Evolutionary conservation across 37 sponge, comb jelly and placozoan genomes (phyloP), one percentile per base, ranked within the genome.

Genomic region (Chondrosia reniformis): DNA sequence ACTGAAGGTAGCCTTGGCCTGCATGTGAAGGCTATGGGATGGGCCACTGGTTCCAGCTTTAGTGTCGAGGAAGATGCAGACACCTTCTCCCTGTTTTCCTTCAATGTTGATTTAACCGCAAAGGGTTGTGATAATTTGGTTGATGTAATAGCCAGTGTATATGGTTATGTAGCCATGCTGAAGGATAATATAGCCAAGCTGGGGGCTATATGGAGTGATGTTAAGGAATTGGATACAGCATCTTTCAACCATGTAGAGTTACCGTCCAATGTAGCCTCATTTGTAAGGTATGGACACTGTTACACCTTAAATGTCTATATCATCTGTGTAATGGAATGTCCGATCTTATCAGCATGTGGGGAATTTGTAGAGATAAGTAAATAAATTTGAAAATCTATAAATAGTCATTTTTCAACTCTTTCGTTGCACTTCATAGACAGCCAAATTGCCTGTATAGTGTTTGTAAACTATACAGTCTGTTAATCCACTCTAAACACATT

Each of bases 81-180:
- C 32, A 63, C 83, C 15, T 85, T 63, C 44, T 19, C 79, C 15
- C 86, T 90, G 25, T 55, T 80, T 33, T 15, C 2, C 2, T 33
- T 85, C 2, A 37, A 54, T 15, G 33, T 85, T 21, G 74, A 73
- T 17, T 34, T 90, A 17, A 90, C 86, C 0, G 76, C 45, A 0
- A 34, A 28, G 30, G 91, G 91, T 2, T 6, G 83, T 57, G 45
- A 8, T 5, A 31, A 58, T 56, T 49, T 82, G 31, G 63, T 41
- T 33, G 84, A 83, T 25, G 83, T 90, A 27, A 49, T 90, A 15
- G 38, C 9, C 10, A 38, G 15, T 6, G 80, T 85, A 33, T 82
- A 83, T 61, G 65, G 71, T 54, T 85, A 79, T 64, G 46, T 74
- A 0, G 52, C 34, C 6, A 28, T 77, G 27, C 73, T 89, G 41